Base-by-base conservation (phyloP, 2,888 invertebrate species). In the Troglohyphantes excavatus region DNA sequence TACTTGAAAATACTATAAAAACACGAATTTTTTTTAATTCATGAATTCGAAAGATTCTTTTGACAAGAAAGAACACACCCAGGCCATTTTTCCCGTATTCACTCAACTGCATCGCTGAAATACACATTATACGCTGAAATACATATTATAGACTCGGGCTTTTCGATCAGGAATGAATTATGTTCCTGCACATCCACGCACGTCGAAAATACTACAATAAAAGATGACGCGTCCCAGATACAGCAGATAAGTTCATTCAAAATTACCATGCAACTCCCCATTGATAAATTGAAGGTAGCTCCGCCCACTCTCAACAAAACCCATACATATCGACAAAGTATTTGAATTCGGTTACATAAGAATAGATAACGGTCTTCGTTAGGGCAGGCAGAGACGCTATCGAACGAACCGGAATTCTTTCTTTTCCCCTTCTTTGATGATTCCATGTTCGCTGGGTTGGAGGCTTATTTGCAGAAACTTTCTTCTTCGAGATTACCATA, bases 281-380 rank as follows among this genome's bases (percentile, higher is more conserved):
- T 81, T 81, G 67, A 81, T 81, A 67, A 81, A 81, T 81, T 68
- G 81, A 81, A 81, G n/a, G 7, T 23, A 21, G 33, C 29, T 68
- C 29, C 81, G 46, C 81, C 81, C 59, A 21, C 53, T 13, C 7
- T 21, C 6, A 19, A 61, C 19, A 6, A 29, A 13, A 59, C 13
- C 17, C 39, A 39, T 39, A 53, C 5, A 53, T 75, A 75, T 75
- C 75, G 75, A 75, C 59, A 75, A 59, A 59, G 29, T 75, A 75
- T 75, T 33, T 13, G 61, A 46, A 72, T 75, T 33, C 33, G 29
- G 75, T 11, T 61, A 75, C 53, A 53, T 59, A 59, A 72, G 46
- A 27, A 19, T 17, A 75, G 75, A 75, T 75, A 75, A 59, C 61
- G 59, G 53, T 27, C 59, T 21, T 9, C 27, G 27, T 7, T 9